Conservation (phyloP, 2,797 vertebrate genomes). For the Calcarius lapponicus region DNA sequence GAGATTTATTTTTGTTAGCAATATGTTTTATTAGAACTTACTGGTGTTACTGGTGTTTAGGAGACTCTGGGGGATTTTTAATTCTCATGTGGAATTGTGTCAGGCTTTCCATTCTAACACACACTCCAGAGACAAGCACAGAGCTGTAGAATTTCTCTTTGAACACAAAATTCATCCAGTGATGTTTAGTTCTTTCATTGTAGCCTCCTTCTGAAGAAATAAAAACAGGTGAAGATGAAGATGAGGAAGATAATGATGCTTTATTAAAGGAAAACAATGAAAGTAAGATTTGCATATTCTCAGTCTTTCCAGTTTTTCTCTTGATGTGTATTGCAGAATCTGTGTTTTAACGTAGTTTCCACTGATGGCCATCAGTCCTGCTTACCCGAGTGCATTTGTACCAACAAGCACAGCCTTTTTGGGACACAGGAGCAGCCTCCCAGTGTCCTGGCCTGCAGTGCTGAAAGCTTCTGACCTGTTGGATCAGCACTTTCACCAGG, state of each 20-base stretch:
- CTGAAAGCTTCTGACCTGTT: neutral
- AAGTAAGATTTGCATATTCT: slow-evolving; percentile 83
- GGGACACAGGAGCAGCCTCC: neutral
- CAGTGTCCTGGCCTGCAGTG: neutral
- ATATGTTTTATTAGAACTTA: neutral
- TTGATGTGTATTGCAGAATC: neutral
- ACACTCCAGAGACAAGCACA: neutral
- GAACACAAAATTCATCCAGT: slow-evolving; percentile 18
- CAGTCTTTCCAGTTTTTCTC: neutral
- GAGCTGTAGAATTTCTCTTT: neutral
- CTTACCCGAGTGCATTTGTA: accelerated
- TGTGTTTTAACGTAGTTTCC: neutral
- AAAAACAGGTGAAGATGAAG: slow-evolving; percentile 98
- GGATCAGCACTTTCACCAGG: neutral
- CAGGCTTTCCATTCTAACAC: neutral
- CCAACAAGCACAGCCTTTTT: neutral
- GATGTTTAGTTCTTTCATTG: slow-evolving; percentile 65
- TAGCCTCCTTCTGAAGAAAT: slow-evolving; percentile 98
- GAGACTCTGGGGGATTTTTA: neutral
- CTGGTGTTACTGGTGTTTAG: neutral
- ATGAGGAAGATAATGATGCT: slow-evolving; percentile 95
- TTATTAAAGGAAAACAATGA: slow-evolving; percentile 97
- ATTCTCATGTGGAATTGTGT: neutral
- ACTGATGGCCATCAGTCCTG: neutral
- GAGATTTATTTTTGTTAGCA: neutral